These are phyloP conservation scores for Whitmania pigra DNA, from an alignment of 1,140 invertebrate genomes.

Conservation along the genomic window DNA sequence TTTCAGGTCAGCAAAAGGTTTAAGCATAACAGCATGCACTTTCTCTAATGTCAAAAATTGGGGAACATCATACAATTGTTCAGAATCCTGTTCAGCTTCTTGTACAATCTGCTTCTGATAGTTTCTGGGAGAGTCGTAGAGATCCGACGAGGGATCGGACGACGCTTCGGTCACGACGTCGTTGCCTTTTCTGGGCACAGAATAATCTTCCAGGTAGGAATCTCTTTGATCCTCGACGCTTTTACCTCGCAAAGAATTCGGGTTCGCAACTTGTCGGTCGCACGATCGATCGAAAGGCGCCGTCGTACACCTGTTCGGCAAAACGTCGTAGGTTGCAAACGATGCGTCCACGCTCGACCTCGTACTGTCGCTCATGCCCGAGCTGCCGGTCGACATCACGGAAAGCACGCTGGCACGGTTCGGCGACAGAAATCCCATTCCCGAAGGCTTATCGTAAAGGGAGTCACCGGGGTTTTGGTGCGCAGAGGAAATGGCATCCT, in stretches of 20 bases:
- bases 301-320: not conserved
- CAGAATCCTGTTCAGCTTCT: not conserved
- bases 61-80: slow-evolving; percentile 6
- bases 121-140: slow-evolving; percentile 15
- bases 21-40: too few species aligned
- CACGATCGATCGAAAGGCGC: not conserved
- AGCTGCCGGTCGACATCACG: slow-evolving; percentile 16
- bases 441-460: slow-evolving; percentile 79
- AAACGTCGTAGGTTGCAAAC: not conserved
- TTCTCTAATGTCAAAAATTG: not conserved
- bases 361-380: not conserved
- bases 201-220: slow-evolving; percentile 21
- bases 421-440: slow-evolving; percentile 55
- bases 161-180: not conserved
- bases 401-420: slow-evolving; percentile 12
- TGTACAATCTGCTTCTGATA: not conserved
- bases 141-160: not conserved
- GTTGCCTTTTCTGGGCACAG: slow-evolving; percentile 1
- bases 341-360: not conserved
- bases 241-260: not conserved
- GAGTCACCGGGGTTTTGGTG: slow-evolving; percentile 72
- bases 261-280: not conserved
- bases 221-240: not conserved
- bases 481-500: slow-evolving; percentile 78
- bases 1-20: too few species aligned